Base-by-base conservation (phyloP, 2,888 invertebrate genomes). In the Camptogramma bilineatum region DNA sequence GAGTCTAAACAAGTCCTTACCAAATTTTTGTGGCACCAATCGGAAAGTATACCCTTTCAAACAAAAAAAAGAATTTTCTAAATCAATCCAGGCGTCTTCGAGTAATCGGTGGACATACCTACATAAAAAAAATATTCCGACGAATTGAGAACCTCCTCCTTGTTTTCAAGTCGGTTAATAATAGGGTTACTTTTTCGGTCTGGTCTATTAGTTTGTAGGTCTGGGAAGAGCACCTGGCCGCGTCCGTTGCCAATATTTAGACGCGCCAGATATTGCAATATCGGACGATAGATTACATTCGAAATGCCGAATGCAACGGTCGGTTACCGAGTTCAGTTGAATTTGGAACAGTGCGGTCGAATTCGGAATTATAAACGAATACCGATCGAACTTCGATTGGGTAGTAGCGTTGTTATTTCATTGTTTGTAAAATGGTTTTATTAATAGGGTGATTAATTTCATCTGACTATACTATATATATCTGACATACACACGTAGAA, bases 251-350 rank as follows among this genome's bases (percentile, higher is more conserved):
- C 68, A 68, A 67, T 66, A 68, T 67, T 62, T 69, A 69, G 68
- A 67, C 57, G 44, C 61, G 57, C 66, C 68, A 68, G 71, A 73
- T 71, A 73, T 73, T 71, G 71, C 73, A 73, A 71, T 71, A 69
- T 69, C 66, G 53, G 55, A 62, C 61, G 70, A 71, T 71, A 73
- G 71, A 73, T 73, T 71, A 71, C 71, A 73, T 68, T 69, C 55
- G 70, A 63, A 56, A 63, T 58, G 65, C 66, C 63, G 68, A 71
- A 62, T 68, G 69, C 66, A 62, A 61, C 59, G 57, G 60, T 53
- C 19, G 61, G 52, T 57, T 42, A 24, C 31, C 5, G 42, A 61
- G 48, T 42, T 64, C 55, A 44, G 48, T 62, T 62, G 66, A 66
- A 66, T 66, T 66, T 58, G 51, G 66, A 66, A 55, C 58, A 66